A percentile compares a stretch with the other conserved stretches of the same genome.
Conservation (phyloP, 2,888 invertebrate genomes). For the Hermaeophaga mercurialis region DNA sequence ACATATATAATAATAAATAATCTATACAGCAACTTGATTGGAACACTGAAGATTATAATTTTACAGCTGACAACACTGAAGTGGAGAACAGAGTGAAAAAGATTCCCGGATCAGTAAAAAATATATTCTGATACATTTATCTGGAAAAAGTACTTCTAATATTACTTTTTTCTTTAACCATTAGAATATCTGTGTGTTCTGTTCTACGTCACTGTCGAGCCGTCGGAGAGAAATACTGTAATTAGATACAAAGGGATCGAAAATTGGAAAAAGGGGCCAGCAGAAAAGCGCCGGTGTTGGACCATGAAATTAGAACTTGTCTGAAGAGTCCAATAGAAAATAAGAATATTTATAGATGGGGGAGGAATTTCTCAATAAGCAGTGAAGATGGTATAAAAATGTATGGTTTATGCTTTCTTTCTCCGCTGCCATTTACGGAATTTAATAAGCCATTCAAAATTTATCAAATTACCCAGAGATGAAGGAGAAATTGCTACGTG, state of each 20-base stretch:
- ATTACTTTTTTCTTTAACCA: neutral
- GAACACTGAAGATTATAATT: too few species aligned
- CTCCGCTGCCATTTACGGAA: constrained; percentile 17
- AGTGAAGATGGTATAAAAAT: constrained; percentile 32
- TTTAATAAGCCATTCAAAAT: constrained; percentile 31
- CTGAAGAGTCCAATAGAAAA: constrained; percentile 51
- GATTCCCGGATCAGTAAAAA: too few species aligned
- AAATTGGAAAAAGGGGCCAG: constrained; percentile 51
- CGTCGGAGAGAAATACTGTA: constrained; percentile 54
- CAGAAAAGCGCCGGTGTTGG: constrained; percentile 48
- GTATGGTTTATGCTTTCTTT: constrained; percentile 26
- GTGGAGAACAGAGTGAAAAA: too few species aligned
- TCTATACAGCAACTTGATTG: too few species aligned
- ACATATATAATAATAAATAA: too few species aligned
- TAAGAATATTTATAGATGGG: constrained; percentile 46
- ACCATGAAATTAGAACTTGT: constrained; percentile 56
- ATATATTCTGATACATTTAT: too few species aligned
- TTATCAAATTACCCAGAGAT: constrained; percentile 28
- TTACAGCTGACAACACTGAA: too few species aligned
- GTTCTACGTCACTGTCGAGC: constrained; percentile 26
- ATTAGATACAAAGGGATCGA: constrained; percentile 54
- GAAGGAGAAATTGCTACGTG: constrained; percentile 16
- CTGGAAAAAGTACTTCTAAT: too few species aligned
- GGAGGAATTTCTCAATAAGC: constrained; percentile 41
- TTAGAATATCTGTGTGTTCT: neutral